These are phyloP conservation scores for Dynastes grantii DNA, from an alignment of 2,888 invertebrate genomes.

Conservation along the genomic window DNA sequence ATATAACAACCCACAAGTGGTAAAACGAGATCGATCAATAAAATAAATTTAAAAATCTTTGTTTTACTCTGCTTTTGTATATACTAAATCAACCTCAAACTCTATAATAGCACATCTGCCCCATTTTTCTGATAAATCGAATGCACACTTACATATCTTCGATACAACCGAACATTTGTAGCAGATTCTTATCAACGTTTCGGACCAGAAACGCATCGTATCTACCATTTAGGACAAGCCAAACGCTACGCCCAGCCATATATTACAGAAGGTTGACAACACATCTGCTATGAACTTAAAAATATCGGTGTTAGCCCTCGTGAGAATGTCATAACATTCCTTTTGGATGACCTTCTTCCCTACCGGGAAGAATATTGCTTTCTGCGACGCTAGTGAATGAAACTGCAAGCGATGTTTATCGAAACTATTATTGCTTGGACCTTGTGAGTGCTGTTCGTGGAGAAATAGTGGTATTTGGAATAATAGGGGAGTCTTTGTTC, in stretches of 20 bases:
- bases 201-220: background rate
- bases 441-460: too few species aligned
- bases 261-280: background rate
- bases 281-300: background rate
- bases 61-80: too few species aligned
- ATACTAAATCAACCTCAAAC: too few species aligned
- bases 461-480: too few species aligned
- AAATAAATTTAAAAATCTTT: too few species aligned
- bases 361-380: background rate
- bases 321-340: slow-evolving; percentile 68
- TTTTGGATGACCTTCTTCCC: slow-evolving; percentile 63
- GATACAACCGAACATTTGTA: background rate
- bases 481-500: too few species aligned
- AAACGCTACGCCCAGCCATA: background rate
- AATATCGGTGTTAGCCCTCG: slow-evolving; percentile 58
- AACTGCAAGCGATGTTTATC: background rate
- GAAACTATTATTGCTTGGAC: too few species aligned
- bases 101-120: background rate
- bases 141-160: too few species aligned
- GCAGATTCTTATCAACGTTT: slow-evolving; percentile 7
- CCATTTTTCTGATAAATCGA: background rate
- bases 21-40: too few species aligned
- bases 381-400: background rate
- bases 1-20: too few species aligned
- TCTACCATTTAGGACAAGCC: background rate